Base-by-base conservation (phyloP, 2,797 vertebrate species). In the Phoxinus dragarum region DNA sequence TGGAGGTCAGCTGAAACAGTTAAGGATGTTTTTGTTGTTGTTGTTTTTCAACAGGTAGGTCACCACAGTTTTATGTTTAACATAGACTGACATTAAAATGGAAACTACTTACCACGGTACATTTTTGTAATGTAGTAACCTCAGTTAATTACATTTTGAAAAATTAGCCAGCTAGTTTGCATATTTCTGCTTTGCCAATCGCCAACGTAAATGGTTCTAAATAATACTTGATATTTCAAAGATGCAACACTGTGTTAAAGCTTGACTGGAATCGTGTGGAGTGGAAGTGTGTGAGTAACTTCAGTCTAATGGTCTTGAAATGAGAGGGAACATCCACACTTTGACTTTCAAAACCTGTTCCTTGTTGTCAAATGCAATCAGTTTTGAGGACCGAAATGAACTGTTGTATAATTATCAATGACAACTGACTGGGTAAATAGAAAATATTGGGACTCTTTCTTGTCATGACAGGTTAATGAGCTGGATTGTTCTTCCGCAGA, bases 401-500 rank as follows among this genome's bases (percentile, higher is more conserved):
- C 36, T 56, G 19, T 68, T 66, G 40, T n/a, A 23, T 38, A 54
- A 47, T 66, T 27, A 66, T 67, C 59, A 77, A 49, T 76, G 44
- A 79, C 67, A 74, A 76, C 2, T 80, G 80, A 68, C 68, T 81
- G 38, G 49, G 47, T 68, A 80, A 84, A 82, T 67, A 47, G n/a
- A 74, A 68, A 78, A 64, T 81, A 76, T 68, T 82, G 84, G 73
- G 82, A 59, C 44, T 87, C 71, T 84, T 61, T 88, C 67, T 88
- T 88, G 47, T 85, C 77, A 86, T 87, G 66, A 81, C 84, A 91
- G 91, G 90, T 86, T 72, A 89, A 86, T 86, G 91, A 89, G 76
- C 80, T 89, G 59, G 90, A 90, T 85, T 87, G 87, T 73, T 81
- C 89, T 86, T 80, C 85, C 64, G 81, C 85, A 73, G 90, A 87